Evolutionary conservation across 92 coral and sea anemone genomes (phyloP).

Genomic region (Umimayanthus chanpuru): DNA sequence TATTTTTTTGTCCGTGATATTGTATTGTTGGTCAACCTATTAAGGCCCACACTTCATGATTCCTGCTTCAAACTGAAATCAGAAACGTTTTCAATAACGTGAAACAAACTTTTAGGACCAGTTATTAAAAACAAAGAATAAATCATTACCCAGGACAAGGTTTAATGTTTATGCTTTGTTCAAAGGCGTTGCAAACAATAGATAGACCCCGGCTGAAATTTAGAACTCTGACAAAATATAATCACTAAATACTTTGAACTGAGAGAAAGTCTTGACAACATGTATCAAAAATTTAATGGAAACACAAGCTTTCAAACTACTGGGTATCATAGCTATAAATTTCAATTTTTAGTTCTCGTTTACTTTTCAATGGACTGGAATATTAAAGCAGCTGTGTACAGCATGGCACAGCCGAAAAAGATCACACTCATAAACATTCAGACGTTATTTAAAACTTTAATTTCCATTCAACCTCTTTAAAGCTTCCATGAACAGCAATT

Average conservation of each 20-base stretch:
- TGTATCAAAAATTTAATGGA: background rate
- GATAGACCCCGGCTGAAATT: too few species aligned
- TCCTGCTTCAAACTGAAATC: background rate
- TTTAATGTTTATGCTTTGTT: too few species aligned
- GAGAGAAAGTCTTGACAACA: too few species aligned
- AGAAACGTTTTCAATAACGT: too few species aligned
- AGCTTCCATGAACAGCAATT: background rate
- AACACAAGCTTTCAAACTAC: background rate
- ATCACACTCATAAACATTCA: background rate
- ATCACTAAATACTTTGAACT: background rate
- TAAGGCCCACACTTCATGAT: background rate
- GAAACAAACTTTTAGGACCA: too few species aligned
- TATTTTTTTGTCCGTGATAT: background rate
- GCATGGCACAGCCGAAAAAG: background rate
- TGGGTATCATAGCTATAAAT: background rate
- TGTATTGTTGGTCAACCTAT: background rate
- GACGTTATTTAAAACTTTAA: background rate
- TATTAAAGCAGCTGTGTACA: too few species aligned
- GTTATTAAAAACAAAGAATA: too few species aligned
- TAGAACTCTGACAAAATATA: background rate
- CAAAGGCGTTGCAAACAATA: too few species aligned
- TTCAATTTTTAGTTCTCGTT: background rate
- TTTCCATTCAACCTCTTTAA: background rate
- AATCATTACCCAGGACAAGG: too few species aligned
- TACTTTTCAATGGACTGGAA: too few species aligned